Conservation (phyloP, 2,797 vertebrate species). For the Halcyon leucocephala region DNA sequence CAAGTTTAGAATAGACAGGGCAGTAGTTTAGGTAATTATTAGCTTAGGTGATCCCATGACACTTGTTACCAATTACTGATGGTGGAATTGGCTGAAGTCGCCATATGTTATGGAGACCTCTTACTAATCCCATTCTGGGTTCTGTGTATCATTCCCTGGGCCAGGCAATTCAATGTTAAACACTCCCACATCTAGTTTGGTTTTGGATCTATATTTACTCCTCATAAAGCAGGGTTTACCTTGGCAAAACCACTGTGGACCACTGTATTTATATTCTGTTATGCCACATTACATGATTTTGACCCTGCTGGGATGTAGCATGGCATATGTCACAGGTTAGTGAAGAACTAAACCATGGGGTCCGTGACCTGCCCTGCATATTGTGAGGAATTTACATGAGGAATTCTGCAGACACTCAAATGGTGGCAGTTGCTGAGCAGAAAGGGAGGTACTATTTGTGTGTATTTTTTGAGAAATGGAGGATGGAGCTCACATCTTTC, state of each 20-base stretch:
- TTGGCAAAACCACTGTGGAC: background rate
- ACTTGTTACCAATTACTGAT: background rate
- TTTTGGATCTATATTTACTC: background rate
- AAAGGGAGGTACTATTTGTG: background rate
- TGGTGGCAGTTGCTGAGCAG: background rate
- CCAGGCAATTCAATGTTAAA: background rate
- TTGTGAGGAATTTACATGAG: background rate
- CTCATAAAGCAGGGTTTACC: background rate
- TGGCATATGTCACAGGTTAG: background rate
- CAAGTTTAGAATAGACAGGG: background rate
- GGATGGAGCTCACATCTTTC: background rate
- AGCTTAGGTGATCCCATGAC: background rate
- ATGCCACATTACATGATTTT: background rate
- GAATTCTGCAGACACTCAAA: background rate
- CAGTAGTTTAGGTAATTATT: background rate
- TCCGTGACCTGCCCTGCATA: background rate
- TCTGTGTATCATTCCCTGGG: background rate
- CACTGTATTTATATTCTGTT: background rate
- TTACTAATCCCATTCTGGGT: background rate
- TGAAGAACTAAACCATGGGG: background rate
- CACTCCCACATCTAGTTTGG: background rate
- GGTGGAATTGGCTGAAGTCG: background rate
- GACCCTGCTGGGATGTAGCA: background rate
- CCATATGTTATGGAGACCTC: background rate
- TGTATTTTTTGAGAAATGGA: background rate